Percentiles rank a stretch among this genome's conserved stretches.
phyloP scores from a whole-genome alignment of 2,888 invertebrate species.

The Melipona beecheii region DNA sequence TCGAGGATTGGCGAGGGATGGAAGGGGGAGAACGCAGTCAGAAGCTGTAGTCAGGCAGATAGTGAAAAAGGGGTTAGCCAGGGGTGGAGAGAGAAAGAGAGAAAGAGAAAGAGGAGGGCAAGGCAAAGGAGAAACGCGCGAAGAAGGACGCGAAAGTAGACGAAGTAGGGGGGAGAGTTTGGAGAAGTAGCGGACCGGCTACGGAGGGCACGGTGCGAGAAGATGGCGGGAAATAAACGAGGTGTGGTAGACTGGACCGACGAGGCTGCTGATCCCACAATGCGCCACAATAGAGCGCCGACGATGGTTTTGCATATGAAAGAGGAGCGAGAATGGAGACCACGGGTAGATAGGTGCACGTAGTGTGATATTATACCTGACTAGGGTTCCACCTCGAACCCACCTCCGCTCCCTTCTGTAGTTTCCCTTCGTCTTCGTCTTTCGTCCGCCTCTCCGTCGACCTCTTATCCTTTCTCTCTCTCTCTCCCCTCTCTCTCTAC shows the following conservation, averaged over 20 bases:
- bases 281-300: slow-evolving; percentile 80
- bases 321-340: slow-evolving; percentile 74
- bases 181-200: background rate
- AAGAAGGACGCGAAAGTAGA: slow-evolving; percentile 33
- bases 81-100: background rate
- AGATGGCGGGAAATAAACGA: slow-evolving; percentile 78
- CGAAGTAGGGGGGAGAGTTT: slow-evolving; percentile 5
- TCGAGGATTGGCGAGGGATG: slow-evolving; percentile 37
- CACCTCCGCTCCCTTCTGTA: background rate
- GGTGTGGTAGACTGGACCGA: slow-evolving; percentile 80
- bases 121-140: slow-evolving; percentile 12
- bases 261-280: slow-evolving; percentile 77
- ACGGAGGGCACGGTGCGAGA: slow-evolving; percentile 43
- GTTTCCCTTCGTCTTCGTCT: slow-evolving; percentile 28
- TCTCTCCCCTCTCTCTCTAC: background rate
- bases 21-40: background rate
- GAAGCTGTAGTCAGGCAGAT: slow-evolving; percentile 6
- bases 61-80: background rate
- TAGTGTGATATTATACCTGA: slow-evolving; percentile 77
- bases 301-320: slow-evolving; percentile 83
- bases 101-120: slow-evolving; percentile 6
- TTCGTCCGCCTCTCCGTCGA: slow-evolving; percentile 17
- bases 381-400: slow-evolving; percentile 62
- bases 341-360: slow-evolving; percentile 63
- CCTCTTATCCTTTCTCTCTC: background rate